Conservation (phyloP, 2,797 vertebrate genomes). For the Clarias laeviceps region DNA sequence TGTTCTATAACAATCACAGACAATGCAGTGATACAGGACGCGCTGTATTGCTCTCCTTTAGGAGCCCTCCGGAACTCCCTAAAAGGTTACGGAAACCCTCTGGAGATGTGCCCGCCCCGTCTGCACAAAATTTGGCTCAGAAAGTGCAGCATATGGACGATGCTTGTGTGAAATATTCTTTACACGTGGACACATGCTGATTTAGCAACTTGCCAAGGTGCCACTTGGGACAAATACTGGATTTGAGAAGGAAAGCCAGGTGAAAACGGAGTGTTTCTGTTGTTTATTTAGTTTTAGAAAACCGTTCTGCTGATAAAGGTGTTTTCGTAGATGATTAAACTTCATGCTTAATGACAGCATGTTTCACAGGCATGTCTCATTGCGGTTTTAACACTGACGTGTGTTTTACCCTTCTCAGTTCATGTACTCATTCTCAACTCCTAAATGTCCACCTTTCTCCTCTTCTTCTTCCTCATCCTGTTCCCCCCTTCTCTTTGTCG, state of each 20-base stretch:
- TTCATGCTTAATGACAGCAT: not conserved
- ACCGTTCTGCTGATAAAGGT: not conserved
- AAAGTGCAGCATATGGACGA: conserved; percentile 1
- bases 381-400: not conserved
- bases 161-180: conserved; percentile 21
- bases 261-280: not conserved
- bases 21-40: not conserved
- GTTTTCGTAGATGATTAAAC: not conserved
- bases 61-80: conserved; percentile 3
- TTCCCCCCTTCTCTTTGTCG: not conserved
- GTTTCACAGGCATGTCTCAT: not conserved
- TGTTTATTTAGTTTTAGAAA: not conserved
- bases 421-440: not conserved
- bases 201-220: not conserved
- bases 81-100: conserved; percentile 16
- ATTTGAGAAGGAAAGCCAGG: not conserved
- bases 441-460: not conserved
- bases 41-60: not conserved
- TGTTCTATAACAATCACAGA: not conserved
- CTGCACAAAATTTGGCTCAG: conserved; percentile 6
- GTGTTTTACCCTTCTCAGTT: not conserved
- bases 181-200: not conserved
- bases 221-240: not conserved
- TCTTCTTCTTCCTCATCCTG: not conserved
- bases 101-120: not conserved